Evolutionary conservation across 1,140 invertebrate genomes (phyloP).

Genomic region (Drosophila burlai): DNA sequence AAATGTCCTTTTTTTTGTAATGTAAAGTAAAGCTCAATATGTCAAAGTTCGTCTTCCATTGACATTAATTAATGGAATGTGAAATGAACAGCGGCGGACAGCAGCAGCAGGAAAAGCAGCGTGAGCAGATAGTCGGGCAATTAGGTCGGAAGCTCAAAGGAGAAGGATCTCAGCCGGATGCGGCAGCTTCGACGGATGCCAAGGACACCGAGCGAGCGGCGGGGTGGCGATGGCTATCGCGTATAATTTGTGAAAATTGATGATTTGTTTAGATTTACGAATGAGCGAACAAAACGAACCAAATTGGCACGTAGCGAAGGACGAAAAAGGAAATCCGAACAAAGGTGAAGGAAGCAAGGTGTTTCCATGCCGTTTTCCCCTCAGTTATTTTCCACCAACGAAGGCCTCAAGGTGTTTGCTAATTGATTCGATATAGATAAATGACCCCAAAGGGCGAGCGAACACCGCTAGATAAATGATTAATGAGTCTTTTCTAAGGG

Average conservation of each 20-base stretch:
- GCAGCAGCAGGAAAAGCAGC: constrained; percentile 63
- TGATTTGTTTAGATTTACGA: constrained; percentile 84
- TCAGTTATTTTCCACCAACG: constrained; percentile 9
- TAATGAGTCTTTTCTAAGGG: constrained; percentile 48
- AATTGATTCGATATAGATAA: constrained; percentile 83
- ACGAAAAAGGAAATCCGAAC: constrained; percentile 41
- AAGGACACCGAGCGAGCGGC: background rate
- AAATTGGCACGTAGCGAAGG: constrained; percentile 76
- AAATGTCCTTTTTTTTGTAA: constrained; percentile 16
- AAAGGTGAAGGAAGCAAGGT: constrained; percentile 25
- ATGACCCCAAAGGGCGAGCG: constrained; percentile 60
- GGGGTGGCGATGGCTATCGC: constrained; percentile 38
- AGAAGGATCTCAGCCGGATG: constrained; percentile 15
- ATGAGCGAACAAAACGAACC: constrained; percentile 79
- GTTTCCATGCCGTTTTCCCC: constrained; percentile 7
- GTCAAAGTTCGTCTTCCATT: constrained; percentile 75
- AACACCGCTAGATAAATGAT: constrained; percentile 61
- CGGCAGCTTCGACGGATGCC: constrained; percentile 14
- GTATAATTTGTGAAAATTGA: constrained; percentile 84
- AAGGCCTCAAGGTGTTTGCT: constrained; percentile 67
- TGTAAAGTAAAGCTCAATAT: constrained; percentile 71
- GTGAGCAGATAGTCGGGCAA: constrained; percentile 63
- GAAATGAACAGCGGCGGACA: constrained; percentile 67
- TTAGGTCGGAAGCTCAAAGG: constrained; percentile 59
- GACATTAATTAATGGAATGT: constrained; percentile 83